Base-by-base conservation (phyloP, 2,113 vertebrate genomes). In the Toxotes chatareus region DNA sequence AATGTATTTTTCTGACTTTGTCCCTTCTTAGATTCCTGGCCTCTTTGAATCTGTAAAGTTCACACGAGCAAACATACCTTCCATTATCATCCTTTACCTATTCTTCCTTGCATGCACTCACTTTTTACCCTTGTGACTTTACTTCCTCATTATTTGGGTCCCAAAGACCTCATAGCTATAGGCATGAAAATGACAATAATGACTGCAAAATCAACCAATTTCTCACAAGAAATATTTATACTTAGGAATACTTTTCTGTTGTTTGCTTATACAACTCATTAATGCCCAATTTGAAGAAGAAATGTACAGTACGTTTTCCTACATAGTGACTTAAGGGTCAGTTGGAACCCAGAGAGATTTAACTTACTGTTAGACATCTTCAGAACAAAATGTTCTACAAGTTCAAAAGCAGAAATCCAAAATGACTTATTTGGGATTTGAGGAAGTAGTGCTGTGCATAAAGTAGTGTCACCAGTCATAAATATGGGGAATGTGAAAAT, bases 1-100 rank as follows among this genome's bases (percentile, higher is more conserved):
- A 4, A 12, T 55, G 55, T 27, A 62, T 73, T 64, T 46, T 53
- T 44, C 44, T n/a, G 64, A 44, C 56, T 64, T 65, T 73, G 31
- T 85, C 66, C 59, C 8, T 36, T 56, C 46, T 83, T 46, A 21
- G 14, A 23, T 66, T 60, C 42, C 49, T 21, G 55, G 53, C 23
- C 38, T 57, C 66, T 31, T 31, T 36, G n/a, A 69, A 34, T 40
- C 53, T 66, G 78, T 40, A 42, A 51, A 19, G 23, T 16, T 59
- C 53, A 78, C 44, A 66, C 19, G 84, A 72, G 6, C 27, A 70
- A 56, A 62, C 23, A 65, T 4, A 23, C 0, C 1, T 51, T 32
- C 47, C 21, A 63, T 23, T 40, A 4, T 63, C 32, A 19, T 34
- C 19, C 8, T 57, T 64, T 7, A 55, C 60, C 51, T 55, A 34